Base-by-base conservation (phyloP, 2,888 invertebrate genomes). In the Spodoptera exigua region DNA sequence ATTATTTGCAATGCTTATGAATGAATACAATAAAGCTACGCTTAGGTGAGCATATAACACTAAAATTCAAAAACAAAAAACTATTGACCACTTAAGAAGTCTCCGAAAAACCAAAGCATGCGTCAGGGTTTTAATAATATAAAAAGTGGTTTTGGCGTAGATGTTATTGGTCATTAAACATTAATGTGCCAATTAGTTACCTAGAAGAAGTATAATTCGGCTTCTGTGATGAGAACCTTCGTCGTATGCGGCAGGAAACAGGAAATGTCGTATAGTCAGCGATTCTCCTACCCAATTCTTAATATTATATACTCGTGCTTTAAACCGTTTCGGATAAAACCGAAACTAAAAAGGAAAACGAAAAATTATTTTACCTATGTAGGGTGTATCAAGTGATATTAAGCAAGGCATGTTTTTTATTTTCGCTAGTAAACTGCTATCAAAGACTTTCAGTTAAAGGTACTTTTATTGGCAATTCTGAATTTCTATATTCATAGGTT, bases 71-170 rank as follows among this genome's bases (percentile, higher is more conserved):
- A 40, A 47, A 34, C 37, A 63, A 45, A 45, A 39, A 40, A 5
- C 9, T 16, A 18, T 32, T 14, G 35, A 45, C 5, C 44, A 27
- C 36, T 45, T 11, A 45, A 16, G 32, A 62, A 45, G 13, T 35
- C 37, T 16, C 12, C 11, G 13, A 12, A 13, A 5, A 44, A 44
- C 43, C 17, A 0, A 7, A 12, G 14, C 14, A 7, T 62, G 27
- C 63, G 44, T 63, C 57, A 63, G 32, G 36, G 12, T 34, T 13
- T 17, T 18, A 61, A 41, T 61, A 47, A 58, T 0, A 13, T n/a
- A 47, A 17, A 41, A 47, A 43, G 2, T 14, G 43, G 44, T 45
- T 13, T 12, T 36, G 10, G 18, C 35, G 27, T 35, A 14, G 5
- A 37, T 43, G 7, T 16, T n/a, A 44, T 32, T 57, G 34, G 43